These are phyloP conservation scores for Muntiacus muntjak DNA, from an alignment of 2,113 vertebrate species.

Conservation along the genomic window DNA sequence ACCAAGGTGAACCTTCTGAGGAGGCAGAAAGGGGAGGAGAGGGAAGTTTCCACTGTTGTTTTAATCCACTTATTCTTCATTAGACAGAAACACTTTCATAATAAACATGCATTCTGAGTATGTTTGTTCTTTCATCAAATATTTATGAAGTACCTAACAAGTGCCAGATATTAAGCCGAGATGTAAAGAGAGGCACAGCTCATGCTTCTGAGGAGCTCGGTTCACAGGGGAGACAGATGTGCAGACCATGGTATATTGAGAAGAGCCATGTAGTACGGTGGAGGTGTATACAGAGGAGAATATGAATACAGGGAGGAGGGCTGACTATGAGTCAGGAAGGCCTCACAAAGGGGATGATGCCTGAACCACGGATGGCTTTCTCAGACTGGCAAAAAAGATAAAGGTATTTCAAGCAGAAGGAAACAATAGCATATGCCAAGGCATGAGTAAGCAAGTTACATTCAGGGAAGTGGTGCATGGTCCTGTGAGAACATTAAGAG, in stretches of 20 bases:
- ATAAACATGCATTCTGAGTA: slow-evolving; percentile 22
- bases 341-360: not conserved
- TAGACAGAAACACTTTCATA: not conserved
- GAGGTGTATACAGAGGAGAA: not conserved
- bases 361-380: not conserved
- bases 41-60: not conserved
- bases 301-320: not conserved
- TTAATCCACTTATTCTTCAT: slow-evolving; percentile 40
- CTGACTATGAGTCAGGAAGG: not conserved
- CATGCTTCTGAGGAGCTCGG: not conserved
- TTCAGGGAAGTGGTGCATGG: not conserved
- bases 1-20: not conserved
- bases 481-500: not conserved
- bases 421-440: not conserved
- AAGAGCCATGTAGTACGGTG: not conserved
- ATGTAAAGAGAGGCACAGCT: not conserved
- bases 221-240: not conserved
- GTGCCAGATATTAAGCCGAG: slow-evolving; percentile 25
- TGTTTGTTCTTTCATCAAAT: slow-evolving; percentile 48
- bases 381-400: not conserved
- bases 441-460: not conserved
- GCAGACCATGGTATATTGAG: not conserved
- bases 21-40: not conserved
- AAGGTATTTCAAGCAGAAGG: not conserved
- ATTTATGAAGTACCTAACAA: slow-evolving; percentile 30